A percentile compares a stretch with the other conserved stretches of the same genome.
Conservation (phyloP, 1,140 invertebrate genomes). For the Aphelinus atriplicis region DNA sequence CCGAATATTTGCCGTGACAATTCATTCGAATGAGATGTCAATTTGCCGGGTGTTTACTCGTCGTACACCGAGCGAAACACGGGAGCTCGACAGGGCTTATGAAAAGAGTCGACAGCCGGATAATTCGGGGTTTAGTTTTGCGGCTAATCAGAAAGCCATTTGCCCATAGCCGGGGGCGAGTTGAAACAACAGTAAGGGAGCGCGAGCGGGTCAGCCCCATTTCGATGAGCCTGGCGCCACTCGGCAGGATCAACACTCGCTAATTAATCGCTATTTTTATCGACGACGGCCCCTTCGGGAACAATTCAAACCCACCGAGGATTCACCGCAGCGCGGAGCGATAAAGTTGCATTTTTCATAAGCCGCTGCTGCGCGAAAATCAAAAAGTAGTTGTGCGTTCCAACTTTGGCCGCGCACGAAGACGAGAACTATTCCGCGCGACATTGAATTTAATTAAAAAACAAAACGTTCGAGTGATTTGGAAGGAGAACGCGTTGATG, state of each 20-base stretch:
- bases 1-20: background rate
- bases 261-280: slow-evolving; percentile 49
- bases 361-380: no score
- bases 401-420: no score
- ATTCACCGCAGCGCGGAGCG: no score
- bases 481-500: no score
- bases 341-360: no score
- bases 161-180: slow-evolving; percentile 26
- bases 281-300: no score
- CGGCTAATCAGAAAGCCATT: slow-evolving; percentile 49
- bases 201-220: slow-evolving; percentile 45
- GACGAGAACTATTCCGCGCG: no score
- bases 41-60: background rate
- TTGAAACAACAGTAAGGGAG: slow-evolving; percentile 52
- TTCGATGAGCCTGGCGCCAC: slow-evolving; percentile 40
- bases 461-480: no score
- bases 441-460: no score
- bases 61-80: background rate
- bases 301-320: no score
- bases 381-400: no score
- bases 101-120: background rate
- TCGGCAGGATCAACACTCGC: slow-evolving; percentile 48
- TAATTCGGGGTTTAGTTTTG: slow-evolving; percentile 33
- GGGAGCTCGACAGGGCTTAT: background rate
- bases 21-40: background rate